Evolutionary conservation across 2,888 invertebrate genomes (phyloP).

Genomic region (Oegoconia quadripuncta): DNA sequence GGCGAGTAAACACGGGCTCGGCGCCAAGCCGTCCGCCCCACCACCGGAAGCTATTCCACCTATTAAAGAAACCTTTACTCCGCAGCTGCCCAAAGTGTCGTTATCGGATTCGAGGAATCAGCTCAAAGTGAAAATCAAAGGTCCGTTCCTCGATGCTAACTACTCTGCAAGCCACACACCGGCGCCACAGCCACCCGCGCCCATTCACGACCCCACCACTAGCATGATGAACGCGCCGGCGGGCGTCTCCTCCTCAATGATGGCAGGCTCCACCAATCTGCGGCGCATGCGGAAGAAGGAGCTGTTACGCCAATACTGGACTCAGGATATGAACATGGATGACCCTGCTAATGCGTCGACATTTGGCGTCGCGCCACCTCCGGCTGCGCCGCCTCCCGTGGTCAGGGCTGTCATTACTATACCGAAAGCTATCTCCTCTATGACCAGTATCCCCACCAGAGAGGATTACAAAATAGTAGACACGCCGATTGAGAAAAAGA

Average conservation of each 20-base stretch:
- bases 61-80: conserved; percentile 40
- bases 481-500: conserved; percentile 84
- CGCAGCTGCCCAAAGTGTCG: conserved; percentile 82
- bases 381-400: conserved; percentile 79
- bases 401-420: conserved; percentile 88
- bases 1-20: conserved; percentile 71
- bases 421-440: conserved; percentile 93
- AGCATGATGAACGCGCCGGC: conserved; percentile 55
- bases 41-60: conserved; percentile 34
- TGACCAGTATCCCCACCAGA: conserved; percentile 91
- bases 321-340: conserved; percentile 92
- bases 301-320: conserved; percentile 87
- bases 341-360: conserved; percentile 81
- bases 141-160: conserved; percentile 88
- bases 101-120: conserved; percentile 90
- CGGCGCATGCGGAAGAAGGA: conserved; percentile 95
- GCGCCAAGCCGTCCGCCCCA: conserved; percentile 34
- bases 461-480: conserved; percentile 88
- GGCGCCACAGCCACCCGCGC: conserved; percentile 75
- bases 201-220: conserved; percentile 55
- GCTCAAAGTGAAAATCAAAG: conserved; percentile 94
- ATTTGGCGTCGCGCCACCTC: conserved; percentile 72
- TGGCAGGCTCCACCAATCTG: conserved; percentile 85
- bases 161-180: conserved; percentile 83
- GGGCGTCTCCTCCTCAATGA: conserved; percentile 59